Conservation (phyloP, 2,797 vertebrate species). For the Xiphorhynchus erythropygius region DNA sequence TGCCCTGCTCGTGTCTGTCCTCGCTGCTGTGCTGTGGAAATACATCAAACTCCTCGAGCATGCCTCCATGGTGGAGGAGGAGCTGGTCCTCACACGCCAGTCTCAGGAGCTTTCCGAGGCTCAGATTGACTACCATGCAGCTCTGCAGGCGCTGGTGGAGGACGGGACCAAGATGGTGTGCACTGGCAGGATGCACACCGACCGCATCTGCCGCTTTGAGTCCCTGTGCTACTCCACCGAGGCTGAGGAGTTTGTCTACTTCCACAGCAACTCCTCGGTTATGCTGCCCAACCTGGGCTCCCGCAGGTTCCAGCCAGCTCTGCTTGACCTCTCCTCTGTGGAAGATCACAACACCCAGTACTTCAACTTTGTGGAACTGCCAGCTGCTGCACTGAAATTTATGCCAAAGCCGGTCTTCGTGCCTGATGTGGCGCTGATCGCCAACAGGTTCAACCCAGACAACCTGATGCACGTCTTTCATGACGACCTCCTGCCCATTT, state of each 20-base stretch:
- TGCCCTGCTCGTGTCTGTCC: slow-evolving; percentile 89
- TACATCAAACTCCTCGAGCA: slow-evolving; percentile 89
- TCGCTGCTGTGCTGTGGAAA: slow-evolving; percentile 95
- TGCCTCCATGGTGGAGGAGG: slow-evolving; percentile 85
- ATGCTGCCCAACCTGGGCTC: slow-evolving; percentile 96
- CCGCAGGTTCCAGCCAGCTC: slow-evolving; percentile 92
- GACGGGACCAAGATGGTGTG: slow-evolving; percentile 96
- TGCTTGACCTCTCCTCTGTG: slow-evolving; percentile 94
- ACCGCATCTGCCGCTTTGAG: slow-evolving; percentile 94
- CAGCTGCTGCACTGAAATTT: slow-evolving; percentile 89
- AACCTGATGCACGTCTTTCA: slow-evolving; percentile 99
- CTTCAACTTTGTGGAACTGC: slow-evolving; percentile 97
- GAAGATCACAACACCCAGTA: slow-evolving; percentile 99
- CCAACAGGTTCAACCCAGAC: slow-evolving; percentile 96
- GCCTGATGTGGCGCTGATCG: slow-evolving; percentile 90
- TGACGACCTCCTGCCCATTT: slow-evolving; percentile 92
- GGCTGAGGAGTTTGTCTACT: slow-evolving; percentile 95
- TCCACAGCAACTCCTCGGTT: slow-evolving; percentile 91
- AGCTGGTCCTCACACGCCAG: slow-evolving; percentile 84
- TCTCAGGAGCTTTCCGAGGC: slow-evolving; percentile 85
- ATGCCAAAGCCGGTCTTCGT: slow-evolving; percentile 97
- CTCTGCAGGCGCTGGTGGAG: slow-evolving; percentile 88
- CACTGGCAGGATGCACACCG: slow-evolving; percentile 95
- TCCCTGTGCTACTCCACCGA: slow-evolving; percentile 94
- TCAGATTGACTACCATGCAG: slow-evolving; percentile 89